These are phyloP conservation scores for Ranitomeya variabilis DNA, from an alignment of 2,113 vertebrate genomes.

Conservation along the genomic window DNA sequence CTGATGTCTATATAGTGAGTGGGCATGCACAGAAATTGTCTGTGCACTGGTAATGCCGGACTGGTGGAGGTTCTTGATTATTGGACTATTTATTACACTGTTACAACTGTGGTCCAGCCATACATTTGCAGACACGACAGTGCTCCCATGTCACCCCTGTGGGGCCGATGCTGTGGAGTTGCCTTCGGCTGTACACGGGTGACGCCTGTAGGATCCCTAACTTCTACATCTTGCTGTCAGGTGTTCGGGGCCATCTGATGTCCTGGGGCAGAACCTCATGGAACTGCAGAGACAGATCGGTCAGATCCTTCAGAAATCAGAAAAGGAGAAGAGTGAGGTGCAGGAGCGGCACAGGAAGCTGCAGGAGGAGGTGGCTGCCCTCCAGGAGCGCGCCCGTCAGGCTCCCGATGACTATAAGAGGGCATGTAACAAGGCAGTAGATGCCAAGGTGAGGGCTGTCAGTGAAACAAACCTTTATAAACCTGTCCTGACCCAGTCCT, in stretches of 20 bases:
- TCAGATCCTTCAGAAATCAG: conserved; percentile 68
- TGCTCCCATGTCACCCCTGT: too few species aligned
- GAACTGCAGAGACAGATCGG: conserved; percentile 74
- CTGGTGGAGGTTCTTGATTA: too few species aligned
- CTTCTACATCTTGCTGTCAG: conserved; percentile 60
- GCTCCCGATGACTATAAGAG: conserved; percentile 73
- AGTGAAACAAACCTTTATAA: too few species aligned
- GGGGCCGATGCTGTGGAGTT: too few species aligned
- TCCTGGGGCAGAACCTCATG: conserved; percentile 73
- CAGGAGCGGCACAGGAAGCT: conserved; percentile 68
- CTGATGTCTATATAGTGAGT: too few species aligned
- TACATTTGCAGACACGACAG: too few species aligned
- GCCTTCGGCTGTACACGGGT: too few species aligned
- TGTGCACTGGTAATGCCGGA: too few species aligned
- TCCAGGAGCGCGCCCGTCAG: conserved; percentile 71
- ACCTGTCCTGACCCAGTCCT: too few species aligned
- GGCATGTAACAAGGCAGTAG: conserved; percentile 69
- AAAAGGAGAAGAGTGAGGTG: conserved; percentile 73
- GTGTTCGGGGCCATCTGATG: conserved; percentile 66
- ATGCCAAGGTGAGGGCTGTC: conserved; percentile 62
- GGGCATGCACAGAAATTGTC: too few species aligned
- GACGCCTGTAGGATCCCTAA: neutral
- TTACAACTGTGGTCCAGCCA: too few species aligned
- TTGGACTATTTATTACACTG: too few species aligned
- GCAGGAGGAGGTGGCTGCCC: conserved; percentile 70